Percentiles rank a stretch among this genome's conserved stretches.
phyloP scores from a whole-genome alignment of 2,113 vertebrate species.

The Melanerpes formicivorus region DNA sequence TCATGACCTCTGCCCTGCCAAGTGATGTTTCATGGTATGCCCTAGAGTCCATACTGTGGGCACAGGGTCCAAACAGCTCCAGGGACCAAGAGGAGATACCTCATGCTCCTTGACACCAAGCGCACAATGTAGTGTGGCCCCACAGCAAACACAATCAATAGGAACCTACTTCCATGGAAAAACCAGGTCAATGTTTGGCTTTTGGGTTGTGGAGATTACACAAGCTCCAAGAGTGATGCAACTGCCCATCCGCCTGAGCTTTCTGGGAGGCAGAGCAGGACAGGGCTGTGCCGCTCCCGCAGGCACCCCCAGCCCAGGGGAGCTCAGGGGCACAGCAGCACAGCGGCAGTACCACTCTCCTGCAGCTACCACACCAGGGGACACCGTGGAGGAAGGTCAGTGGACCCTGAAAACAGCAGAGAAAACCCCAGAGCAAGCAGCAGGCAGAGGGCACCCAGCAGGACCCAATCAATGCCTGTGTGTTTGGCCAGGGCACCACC shows the following conservation, averaged over 20 bases:
- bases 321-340: fast-evolving
- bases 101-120: fast-evolving
- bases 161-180: neutral
- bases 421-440: neutral
- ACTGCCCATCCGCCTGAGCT: neutral
- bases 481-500: neutral
- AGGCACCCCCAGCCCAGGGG: neutral
- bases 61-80: neutral
- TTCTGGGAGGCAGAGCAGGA: neutral
- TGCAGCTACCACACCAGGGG: fast-evolving
- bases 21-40: fast-evolving
- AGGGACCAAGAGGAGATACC: neutral
- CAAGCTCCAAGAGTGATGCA: neutral
- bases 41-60: too few species aligned
- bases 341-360: fast-evolving
- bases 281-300: fast-evolving
- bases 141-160: neutral
- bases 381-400: neutral
- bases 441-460: neutral
- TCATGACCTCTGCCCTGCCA: fast-evolving
- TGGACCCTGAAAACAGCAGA: neutral
- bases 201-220: neutral
- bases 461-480: neutral
- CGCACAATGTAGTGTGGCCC: neutral
- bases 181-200: neutral